Conservation (phyloP, 2,888 invertebrate genomes). For the Andrena camellia region DNA sequence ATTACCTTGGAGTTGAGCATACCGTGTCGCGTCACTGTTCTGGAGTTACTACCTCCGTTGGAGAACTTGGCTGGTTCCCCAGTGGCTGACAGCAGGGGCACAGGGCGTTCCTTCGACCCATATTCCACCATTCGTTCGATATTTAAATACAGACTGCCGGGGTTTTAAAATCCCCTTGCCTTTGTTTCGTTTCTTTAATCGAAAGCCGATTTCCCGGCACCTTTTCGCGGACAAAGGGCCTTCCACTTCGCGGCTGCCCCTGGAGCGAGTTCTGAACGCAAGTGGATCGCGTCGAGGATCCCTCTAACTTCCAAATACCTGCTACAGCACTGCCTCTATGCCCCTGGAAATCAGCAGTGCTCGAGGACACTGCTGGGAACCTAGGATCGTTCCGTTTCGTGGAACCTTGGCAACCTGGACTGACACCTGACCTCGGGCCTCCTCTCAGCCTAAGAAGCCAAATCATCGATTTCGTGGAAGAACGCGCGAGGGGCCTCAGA, state of each 20-base stretch:
- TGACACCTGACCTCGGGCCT: neutral
- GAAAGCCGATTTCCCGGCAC: conserved; percentile 33
- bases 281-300: conserved; percentile 16
- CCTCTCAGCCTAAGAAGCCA: neutral
- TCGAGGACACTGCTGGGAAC: neutral
- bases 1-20: conserved; percentile 5
- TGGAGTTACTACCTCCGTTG: neutral
- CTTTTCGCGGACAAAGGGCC: conserved; percentile 23
- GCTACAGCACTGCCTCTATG: neutral
- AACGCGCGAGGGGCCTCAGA: conserved; percentile 8
- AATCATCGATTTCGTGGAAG: conserved; percentile 7
- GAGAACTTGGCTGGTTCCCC: conserved; percentile 17
- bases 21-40: conserved; percentile 22
- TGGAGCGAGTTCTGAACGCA: neutral
- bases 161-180: conserved; percentile 1
- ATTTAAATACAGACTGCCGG: conserved; percentile 26
- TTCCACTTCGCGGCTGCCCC: neutral
- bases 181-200: conserved; percentile 28
- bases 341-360: neutral
- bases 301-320: conserved; percentile 16
- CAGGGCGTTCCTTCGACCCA: conserved; percentile 33
- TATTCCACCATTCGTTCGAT: conserved; percentile 29
- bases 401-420: neutral
- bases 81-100: neutral
- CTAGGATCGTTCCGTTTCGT: neutral